Evolutionary conservation across 2,113 vertebrate genomes (phyloP), one percentile per base, ranked within the genome.

Genomic region (Erpornis zantholeuca): DNA sequence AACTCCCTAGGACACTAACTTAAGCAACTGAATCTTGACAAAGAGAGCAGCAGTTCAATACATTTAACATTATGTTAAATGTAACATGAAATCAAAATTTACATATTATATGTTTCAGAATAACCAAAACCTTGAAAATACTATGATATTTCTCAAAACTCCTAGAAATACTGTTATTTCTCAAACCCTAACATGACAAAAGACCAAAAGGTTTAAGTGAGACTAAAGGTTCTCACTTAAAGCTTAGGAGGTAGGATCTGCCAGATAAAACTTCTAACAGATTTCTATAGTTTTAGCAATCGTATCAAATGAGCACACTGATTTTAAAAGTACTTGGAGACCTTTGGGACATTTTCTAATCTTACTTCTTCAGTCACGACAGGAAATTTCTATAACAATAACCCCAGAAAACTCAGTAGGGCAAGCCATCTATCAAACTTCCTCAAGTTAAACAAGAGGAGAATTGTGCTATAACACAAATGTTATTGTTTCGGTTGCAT

Each of bases 401-500:
- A 1, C 9, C 29, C 47, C 27, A 66, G 27, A 89, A 96, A 95
- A 89, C 65, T 80, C 93, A 77, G 71, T 50, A 90, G 86, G 92
- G 59, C 85, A 96, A 96, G 82, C 27, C 84, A 97, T 97, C 92
- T 96, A 98, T 97, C 97, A 97, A 79, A 85, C 87, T 96, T 96
- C 61, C 81, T 90, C 78, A 96, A 97, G 82, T 95, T 96, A 96
- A 97, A 96, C 78, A 97, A 96, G 94, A 97, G 93, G 78, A 96
- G 85, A 95, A 96, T 53, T 73, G 90, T 86, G 92, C 95, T 96
- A 29, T 82, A 97, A 94, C 86, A 97, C 92, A 95, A 97, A 97
- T 95, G 96, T 97, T 98, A 96, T 81, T 97, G 95, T 92, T 97
- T 97, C 94, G 97, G 92, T 96, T 98, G 96, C 94, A 98, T 94